Evolutionary conservation across 1,140 invertebrate genomes (phyloP).

Genomic region (Drosophila sproati): DNA sequence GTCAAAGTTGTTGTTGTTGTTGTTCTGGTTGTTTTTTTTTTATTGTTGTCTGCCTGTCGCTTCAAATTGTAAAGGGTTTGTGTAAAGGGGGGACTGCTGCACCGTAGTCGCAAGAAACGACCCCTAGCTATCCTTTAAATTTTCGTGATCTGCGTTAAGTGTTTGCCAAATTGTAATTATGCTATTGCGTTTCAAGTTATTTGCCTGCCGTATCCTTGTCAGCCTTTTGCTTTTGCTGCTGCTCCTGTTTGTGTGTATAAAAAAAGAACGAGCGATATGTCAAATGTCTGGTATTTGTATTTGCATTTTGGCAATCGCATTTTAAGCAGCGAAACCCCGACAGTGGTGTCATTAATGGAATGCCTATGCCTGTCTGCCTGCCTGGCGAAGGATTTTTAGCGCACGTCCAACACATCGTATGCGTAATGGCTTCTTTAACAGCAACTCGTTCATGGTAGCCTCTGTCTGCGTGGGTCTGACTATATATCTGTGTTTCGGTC

Average conservation of each 20-base stretch:
- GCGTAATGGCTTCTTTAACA: constrained; percentile 51
- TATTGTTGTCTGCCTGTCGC: constrained; percentile 48
- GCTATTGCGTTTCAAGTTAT: constrained; percentile 75
- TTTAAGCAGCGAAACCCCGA: constrained; percentile 62
- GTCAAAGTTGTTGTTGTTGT: constrained; percentile 26
- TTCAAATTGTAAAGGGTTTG: constrained; percentile 33
- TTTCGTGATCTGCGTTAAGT: constrained; percentile 70
- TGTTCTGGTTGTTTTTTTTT: background rate
- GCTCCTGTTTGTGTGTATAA: too few species aligned
- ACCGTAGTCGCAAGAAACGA: constrained; percentile 42
- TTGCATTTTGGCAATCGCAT: constrained; percentile 77
- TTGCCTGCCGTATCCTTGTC: constrained; percentile 44
- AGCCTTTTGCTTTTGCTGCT: background rate
- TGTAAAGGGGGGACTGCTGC: constrained; percentile 20
- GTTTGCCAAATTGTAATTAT: constrained; percentile 82
- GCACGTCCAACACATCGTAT: constrained; percentile 47
- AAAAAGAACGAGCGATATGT: constrained; percentile 47
- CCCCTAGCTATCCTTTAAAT: constrained; percentile 34
- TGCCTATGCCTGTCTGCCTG: background rate
- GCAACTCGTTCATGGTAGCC: constrained; percentile 22
- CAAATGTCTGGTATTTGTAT: constrained; percentile 52
- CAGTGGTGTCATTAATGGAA: constrained; percentile 20
- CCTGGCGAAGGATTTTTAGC: constrained; percentile 15
- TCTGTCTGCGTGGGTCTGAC: constrained; percentile 11
- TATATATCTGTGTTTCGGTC: constrained; percentile 22